Percentiles rank a stretch among this genome's conserved stretches.
phyloP scores from a whole-genome alignment of 2,888 invertebrate genomes.

The Brachyptera risi region DNA sequence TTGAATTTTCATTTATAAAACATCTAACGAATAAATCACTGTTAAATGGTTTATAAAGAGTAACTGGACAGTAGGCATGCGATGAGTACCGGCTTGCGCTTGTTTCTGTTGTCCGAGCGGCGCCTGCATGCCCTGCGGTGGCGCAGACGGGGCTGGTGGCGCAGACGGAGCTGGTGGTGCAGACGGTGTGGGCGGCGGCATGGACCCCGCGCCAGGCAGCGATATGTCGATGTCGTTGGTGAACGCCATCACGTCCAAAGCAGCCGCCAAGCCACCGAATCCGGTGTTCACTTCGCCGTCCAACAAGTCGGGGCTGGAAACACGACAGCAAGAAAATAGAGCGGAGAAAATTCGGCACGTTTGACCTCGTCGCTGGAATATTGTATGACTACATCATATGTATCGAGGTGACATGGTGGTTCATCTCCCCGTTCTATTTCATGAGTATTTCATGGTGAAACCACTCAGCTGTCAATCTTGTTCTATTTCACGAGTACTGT shows the following conservation, averaged over 20 bases:
- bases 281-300: conserved; percentile 37
- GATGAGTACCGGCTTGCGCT: neutral
- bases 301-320: conserved; percentile 28
- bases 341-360: no score
- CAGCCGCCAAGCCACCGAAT: conserved; percentile 61
- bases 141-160: neutral
- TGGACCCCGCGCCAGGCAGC: conserved; percentile 6
- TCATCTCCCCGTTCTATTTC: no score
- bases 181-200: neutral
- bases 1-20: neutral
- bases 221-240: conserved; percentile 63
- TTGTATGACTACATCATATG: no score
- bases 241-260: conserved; percentile 80
- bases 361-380: no score
- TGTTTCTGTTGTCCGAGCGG: conserved; percentile 1
- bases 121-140: neutral
- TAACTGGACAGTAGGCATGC: no score
- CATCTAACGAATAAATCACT: neutral
- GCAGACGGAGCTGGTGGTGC: neutral
- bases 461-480: no score
- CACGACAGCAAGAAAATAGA: neutral
- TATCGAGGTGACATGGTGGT: no score
- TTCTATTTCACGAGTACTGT: no score
- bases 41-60: neutral
- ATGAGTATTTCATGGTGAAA: no score